Percentiles rank a stretch among this genome's conserved stretches.
phyloP scores from a whole-genome alignment of 2,797 vertebrate species.

The Pipistrellus kuhlii region DNA sequence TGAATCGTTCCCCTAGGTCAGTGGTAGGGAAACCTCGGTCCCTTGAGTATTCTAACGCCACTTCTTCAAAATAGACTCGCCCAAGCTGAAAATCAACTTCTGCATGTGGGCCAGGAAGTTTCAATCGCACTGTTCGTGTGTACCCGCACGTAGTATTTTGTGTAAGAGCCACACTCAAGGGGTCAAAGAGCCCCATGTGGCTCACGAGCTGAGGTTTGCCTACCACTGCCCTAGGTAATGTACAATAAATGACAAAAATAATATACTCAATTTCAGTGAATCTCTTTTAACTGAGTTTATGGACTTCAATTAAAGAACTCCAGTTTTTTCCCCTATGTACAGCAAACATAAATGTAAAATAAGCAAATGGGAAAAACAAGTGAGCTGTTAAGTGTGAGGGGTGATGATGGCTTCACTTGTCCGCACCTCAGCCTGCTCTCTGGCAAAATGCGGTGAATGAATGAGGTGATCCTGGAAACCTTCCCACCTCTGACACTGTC shows the following conservation, averaged over 20 bases:
- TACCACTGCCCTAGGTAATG: no score
- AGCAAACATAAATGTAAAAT: background rate
- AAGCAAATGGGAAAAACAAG: background rate
- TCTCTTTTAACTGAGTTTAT: background rate
- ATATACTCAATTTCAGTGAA: background rate
- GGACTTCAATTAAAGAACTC: background rate
- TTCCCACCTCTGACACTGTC: background rate
- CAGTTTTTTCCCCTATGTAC: background rate
- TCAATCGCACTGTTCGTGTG: no score
- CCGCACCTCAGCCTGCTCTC: background rate
- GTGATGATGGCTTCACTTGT: background rate
- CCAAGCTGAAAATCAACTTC: no score
- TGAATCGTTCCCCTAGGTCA: background rate
- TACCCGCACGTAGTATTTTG: no score
- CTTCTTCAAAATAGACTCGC: no score
- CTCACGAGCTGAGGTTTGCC: no score
- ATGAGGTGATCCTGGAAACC: slow-evolving; percentile 23
- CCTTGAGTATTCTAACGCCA: no score
- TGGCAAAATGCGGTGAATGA: slow-evolving; percentile 19
- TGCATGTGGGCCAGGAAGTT: no score
- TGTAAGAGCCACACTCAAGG: no score
- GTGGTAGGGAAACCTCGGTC: no score
- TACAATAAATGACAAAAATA: background rate
- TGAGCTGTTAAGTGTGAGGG: background rate
- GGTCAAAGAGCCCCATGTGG: no score